Evolutionary conservation across 2,888 invertebrate species (phyloP).

Genomic region (Coenonympha arcania): DNA sequence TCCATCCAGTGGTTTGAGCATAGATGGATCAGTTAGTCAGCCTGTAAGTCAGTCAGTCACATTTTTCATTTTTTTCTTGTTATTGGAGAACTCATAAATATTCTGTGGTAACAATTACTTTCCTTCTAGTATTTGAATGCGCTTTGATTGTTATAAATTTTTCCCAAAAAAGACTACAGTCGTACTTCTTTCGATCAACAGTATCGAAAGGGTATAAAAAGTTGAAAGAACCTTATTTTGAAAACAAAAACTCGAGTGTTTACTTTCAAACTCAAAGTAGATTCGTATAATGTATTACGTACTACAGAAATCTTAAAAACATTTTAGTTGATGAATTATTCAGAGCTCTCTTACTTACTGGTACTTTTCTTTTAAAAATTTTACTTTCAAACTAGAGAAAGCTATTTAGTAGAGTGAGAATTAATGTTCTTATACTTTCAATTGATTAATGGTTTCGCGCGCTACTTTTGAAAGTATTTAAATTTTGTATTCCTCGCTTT

Average conservation of each 20-base stretch:
- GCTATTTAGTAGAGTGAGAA: slow-evolving; percentile 12
- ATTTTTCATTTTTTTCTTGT: too few species aligned
- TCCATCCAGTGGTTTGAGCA: too few species aligned
- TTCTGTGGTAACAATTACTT: too few species aligned
- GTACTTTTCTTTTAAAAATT: slow-evolving; percentile 13
- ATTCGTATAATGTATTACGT: slow-evolving; percentile 15
- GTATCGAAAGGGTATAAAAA: too few species aligned
- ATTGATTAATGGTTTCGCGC: slow-evolving; percentile 2
- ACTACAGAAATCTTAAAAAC: slow-evolving; percentile 15
- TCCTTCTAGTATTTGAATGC: too few species aligned
- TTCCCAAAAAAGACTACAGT: too few species aligned
- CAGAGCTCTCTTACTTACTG: slow-evolving; percentile 6
- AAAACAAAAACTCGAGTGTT: slow-evolving; percentile 4
- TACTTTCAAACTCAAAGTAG: slow-evolving; percentile 10
- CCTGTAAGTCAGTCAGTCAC: too few species aligned
- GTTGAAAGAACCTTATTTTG: neutral
- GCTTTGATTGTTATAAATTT: too few species aligned
- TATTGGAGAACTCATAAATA: too few species aligned
- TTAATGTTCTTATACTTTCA: slow-evolving; percentile 10
- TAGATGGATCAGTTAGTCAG: too few species aligned
- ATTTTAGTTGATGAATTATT: slow-evolving; percentile 20
- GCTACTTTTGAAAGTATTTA: neutral
- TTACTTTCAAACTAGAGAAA: slow-evolving; percentile 11
- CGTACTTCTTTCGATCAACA: too few species aligned
- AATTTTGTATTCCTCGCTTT: neutral